phyloP scores from a whole-genome alignment of 2,113 vertebrate species.

The Polyodon spathula region DNA sequence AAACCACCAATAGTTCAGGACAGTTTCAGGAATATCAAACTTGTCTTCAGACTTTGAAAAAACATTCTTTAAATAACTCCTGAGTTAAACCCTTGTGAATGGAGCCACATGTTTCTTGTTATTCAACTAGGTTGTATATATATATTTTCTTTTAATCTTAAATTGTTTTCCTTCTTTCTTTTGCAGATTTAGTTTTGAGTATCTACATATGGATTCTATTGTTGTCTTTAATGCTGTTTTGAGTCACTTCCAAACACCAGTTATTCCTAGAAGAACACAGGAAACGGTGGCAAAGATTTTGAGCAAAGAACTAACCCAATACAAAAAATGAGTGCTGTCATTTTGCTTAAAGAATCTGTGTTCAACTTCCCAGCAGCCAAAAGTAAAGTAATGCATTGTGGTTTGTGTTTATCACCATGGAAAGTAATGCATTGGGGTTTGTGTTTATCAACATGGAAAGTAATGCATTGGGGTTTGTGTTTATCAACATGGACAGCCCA shows the following conservation, averaged over 20 bases:
- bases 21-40: too few species aligned
- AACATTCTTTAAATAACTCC: too few species aligned
- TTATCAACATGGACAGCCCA: too few species aligned
- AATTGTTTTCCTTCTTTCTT: constrained; percentile 12
- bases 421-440: background rate
- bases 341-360: background rate
- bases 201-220: constrained; percentile 21
- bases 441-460: background rate
- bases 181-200: constrained; percentile 9
- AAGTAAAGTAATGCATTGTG: background rate
- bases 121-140: background rate
- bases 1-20: too few species aligned
- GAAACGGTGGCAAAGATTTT: constrained; percentile 25
- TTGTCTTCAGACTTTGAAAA: too few species aligned
- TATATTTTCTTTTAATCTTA: background rate
- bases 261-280: constrained; percentile 26
- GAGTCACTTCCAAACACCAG: constrained; percentile 25
- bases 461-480: too few species aligned
- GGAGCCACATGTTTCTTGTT: too few species aligned
- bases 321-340: constrained; percentile 9
- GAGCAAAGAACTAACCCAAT: constrained; percentile 15
- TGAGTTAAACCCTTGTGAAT: too few species aligned
- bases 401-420: background rate
- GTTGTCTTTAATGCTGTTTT: constrained; percentile 22
- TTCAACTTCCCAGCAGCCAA: background rate